A percentile compares a stretch with the other conserved stretches of the same genome.
Conservation (phyloP, 2,797 vertebrate genomes). For the Eulemur albifrons region DNA sequence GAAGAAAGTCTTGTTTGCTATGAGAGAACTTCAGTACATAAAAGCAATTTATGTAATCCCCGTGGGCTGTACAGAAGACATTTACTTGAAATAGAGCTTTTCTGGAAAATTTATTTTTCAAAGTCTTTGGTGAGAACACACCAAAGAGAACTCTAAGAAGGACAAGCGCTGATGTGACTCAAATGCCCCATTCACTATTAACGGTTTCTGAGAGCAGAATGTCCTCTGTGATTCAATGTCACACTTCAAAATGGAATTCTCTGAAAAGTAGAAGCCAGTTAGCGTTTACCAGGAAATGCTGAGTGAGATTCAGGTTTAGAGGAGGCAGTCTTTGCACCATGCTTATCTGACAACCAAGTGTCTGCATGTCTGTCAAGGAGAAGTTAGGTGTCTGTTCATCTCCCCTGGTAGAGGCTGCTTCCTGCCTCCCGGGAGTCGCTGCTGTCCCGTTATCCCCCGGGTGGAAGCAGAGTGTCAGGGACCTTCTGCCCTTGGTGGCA, state of each 20-base stretch:
- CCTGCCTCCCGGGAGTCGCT: background rate
- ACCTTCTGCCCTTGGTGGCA: rapidly evolving
- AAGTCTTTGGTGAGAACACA: background rate
- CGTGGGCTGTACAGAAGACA: background rate
- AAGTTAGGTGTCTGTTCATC: too few relatives aligned
- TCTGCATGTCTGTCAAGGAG: background rate
- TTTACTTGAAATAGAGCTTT: background rate
- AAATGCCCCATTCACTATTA: rapidly evolving
- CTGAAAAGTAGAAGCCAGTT: background rate
- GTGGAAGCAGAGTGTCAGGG: rapidly evolving
- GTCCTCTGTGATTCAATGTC: background rate
- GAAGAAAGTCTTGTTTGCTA: background rate
- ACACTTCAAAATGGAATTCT: background rate
- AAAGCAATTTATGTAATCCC: background rate
- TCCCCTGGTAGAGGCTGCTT: background rate
- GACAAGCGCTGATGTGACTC: background rate
- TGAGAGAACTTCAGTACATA: background rate
- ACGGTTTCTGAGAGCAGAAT: background rate
- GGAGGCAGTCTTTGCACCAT: background rate
- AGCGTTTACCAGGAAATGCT: background rate
- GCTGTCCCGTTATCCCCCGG: rapidly evolving
- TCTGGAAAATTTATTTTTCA: background rate
- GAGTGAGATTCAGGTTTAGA: background rate
- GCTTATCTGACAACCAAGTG: background rate
- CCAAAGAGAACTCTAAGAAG: background rate